Percentiles rank a stretch among this genome's conserved stretches.
Conservation (phyloP, 1,140 invertebrate species). For the Drosophila lowei region DNA sequence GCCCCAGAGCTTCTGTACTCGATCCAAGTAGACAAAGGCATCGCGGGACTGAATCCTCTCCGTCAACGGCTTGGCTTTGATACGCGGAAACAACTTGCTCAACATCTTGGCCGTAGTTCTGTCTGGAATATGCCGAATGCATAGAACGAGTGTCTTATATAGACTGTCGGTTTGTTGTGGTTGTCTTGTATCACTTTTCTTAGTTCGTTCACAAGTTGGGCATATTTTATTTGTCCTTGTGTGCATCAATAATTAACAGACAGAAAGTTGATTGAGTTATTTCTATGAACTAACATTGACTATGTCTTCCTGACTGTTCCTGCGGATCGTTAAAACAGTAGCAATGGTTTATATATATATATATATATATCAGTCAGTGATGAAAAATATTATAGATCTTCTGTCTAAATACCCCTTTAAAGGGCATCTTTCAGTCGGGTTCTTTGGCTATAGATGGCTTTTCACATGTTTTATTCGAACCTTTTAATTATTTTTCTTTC, state of each 20-base stretch:
- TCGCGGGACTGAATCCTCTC: conserved; percentile 43
- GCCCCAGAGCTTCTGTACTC: conserved; percentile 27
- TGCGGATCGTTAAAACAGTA: too few relatives aligned
- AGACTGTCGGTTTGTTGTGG: not conserved
- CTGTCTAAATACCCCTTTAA: too few relatives aligned
- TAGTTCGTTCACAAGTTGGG: too few relatives aligned
- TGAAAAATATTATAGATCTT: too few relatives aligned
- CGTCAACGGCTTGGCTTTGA: conserved; percentile 10
- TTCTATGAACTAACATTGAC: too few relatives aligned
- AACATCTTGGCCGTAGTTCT: conserved; percentile 27
- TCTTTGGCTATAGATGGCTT: not conserved
- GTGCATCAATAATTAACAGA: too few relatives aligned
- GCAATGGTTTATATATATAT: too few relatives aligned
- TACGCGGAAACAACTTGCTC: conserved; percentile 32
- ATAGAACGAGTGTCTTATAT: not conserved
- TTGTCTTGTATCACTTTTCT: not conserved
- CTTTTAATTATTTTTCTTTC: not conserved
- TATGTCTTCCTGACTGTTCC: too few relatives aligned
- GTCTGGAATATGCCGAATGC: not conserved
- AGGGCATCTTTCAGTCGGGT: not conserved
- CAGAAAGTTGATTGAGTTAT: too few relatives aligned
- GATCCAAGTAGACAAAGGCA: conserved; percentile 50
- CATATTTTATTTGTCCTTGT: too few relatives aligned
- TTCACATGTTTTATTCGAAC: not conserved
- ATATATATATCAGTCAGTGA: too few relatives aligned